A percentile compares a stretch with the other conserved stretches of the same genome.
These are phyloP conservation scores for Anser cygnoides DNA, from an alignment of 2,113 vertebrate genomes.

Conservation along the genomic window DNA sequence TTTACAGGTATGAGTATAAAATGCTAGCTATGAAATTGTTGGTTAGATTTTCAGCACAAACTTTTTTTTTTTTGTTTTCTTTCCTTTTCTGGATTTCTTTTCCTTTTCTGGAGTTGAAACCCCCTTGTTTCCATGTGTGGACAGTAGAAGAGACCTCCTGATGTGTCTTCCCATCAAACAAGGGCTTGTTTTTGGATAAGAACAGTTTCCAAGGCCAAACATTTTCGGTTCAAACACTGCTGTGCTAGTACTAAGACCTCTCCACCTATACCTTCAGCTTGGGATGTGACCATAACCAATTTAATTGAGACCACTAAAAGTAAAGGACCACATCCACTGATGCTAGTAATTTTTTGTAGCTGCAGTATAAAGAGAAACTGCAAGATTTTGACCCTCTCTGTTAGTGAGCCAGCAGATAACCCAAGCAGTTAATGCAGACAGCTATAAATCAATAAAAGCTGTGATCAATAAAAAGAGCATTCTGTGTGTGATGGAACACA, in stretches of 20 bases:
- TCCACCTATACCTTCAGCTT: not conserved
- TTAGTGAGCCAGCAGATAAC: constrained; percentile 2
- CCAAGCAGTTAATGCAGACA: not conserved
- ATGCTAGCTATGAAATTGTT: not conserved
- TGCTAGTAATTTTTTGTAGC: not conserved
- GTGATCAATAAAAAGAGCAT: not conserved
- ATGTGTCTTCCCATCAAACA: not conserved
- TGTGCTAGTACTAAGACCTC: not conserved
- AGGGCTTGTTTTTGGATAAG: not conserved
- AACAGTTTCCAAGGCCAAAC: not conserved
- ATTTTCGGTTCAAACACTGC: not conserved
- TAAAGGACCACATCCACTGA: constrained; percentile 1
- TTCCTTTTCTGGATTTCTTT: not conserved
- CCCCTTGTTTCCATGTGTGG: not conserved
- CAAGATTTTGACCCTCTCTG: not conserved
- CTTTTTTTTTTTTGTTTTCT: not conserved
- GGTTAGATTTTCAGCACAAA: not conserved
- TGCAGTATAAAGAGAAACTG: not conserved
- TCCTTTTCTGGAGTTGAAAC: not conserved
- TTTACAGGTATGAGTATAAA: not conserved
- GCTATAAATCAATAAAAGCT: constrained; percentile 38
- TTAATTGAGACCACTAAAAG: not conserved
- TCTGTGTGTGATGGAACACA: not conserved
- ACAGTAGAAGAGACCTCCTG: not conserved
- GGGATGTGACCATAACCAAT: not conserved